Evolutionary conservation across 2,113 vertebrate genomes (phyloP).

Genomic region (Paraplagusia blochii): DNA sequence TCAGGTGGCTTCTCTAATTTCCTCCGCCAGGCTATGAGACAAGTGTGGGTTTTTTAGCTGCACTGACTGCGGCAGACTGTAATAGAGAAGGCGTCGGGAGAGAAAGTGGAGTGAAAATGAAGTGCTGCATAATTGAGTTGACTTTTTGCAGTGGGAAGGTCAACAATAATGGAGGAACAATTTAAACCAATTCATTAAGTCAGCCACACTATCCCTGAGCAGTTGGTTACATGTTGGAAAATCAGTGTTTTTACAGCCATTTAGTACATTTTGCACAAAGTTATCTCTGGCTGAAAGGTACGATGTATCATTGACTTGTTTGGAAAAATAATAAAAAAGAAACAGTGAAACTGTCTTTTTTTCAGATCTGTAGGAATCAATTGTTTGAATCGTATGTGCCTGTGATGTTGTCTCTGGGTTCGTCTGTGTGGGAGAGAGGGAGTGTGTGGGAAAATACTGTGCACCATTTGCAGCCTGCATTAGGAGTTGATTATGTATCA

Average conservation of each 20-base stretch:
- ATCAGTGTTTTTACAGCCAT: slow-evolving; percentile 52
- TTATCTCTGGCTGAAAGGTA: slow-evolving; percentile 47
- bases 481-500: slow-evolving; percentile 66
- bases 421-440: background rate
- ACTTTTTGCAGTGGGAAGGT: slow-evolving; percentile 76
- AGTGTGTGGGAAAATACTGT: slow-evolving; percentile 5
- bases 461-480: slow-evolving; percentile 38
- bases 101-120: slow-evolving; percentile 65
- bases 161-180: slow-evolving; percentile 78
- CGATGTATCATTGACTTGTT: slow-evolving; percentile 15
- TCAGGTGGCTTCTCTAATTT: slow-evolving; percentile 74
- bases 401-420: slow-evolving; percentile 1
- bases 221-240: slow-evolving; percentile 37
- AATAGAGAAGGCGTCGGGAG: slow-evolving; percentile 65
- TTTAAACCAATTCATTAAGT: slow-evolving; percentile 75
- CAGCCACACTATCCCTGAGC: slow-evolving; percentile 50
- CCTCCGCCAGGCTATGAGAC: slow-evolving; percentile 61
- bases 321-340: background rate
- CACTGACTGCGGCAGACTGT: slow-evolving; percentile 51
- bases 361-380: slow-evolving; percentile 19
- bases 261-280: slow-evolving; percentile 56
- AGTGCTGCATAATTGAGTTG: slow-evolving; percentile 72
- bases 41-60: slow-evolving; percentile 60
- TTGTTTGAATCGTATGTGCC: background rate
- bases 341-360: too few relatives aligned